Conservation (phyloP, 2,113 vertebrate genomes). For the Cyprinodon variegatus region DNA sequence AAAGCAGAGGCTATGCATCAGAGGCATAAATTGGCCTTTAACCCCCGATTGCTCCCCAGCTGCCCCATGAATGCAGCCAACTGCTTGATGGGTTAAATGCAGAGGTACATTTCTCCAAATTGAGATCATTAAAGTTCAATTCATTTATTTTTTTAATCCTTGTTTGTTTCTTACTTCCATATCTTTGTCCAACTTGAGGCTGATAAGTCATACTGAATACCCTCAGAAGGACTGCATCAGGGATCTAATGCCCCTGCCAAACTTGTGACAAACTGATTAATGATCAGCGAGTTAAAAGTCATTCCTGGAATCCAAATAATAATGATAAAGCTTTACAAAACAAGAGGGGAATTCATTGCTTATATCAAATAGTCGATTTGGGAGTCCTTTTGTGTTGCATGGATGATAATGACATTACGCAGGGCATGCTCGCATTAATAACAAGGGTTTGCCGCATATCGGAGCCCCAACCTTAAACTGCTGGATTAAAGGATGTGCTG, state of each 20-base stretch:
- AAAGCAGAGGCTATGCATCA: no score
- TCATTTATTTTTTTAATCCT: neutral
- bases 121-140: no score
- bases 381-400: neutral
- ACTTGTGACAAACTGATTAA: conserved; percentile 16
- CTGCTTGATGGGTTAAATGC: no score
- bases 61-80: no score
- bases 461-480: conserved; percentile 43
- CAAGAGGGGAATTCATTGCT: neutral
- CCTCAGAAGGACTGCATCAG: conserved; percentile 13
- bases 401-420: neutral
- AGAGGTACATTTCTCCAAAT: no score
- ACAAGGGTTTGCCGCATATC: conserved; percentile 8
- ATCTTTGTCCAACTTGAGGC: conserved; percentile 39
- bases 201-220: conserved; percentile 23
- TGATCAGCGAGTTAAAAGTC: neutral
- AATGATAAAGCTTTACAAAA: neutral
- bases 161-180: conserved; percentile 56
- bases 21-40: no score
- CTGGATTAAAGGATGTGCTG: conserved; percentile 46
- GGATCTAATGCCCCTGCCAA: neutral
- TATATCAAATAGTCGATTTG: neutral
- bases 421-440: neutral
- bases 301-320: neutral
- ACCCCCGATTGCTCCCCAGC: no score